Evolutionary conservation across 2,113 vertebrate genomes (phyloP).

Genomic region (Cinclus mexicanus): DNA sequence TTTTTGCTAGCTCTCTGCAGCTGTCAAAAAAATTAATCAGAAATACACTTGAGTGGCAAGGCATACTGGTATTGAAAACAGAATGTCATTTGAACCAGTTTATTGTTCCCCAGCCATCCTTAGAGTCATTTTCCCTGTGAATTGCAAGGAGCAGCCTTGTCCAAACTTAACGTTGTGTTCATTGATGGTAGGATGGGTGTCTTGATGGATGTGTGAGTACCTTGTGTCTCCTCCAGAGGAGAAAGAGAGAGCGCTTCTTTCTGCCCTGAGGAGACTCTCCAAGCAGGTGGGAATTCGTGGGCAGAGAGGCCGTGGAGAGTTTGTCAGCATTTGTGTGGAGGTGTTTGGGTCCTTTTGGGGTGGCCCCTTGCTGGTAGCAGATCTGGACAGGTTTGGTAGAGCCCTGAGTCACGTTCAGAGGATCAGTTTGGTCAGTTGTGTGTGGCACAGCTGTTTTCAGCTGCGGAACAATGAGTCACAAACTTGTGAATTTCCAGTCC

Average conservation of each 20-base stretch:
- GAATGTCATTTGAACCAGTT: background rate
- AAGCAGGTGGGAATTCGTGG: background rate
- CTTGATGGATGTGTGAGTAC: background rate
- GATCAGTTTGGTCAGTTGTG: background rate
- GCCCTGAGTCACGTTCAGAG: background rate
- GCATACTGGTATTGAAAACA: background rate
- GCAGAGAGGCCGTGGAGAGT: fast-evolving
- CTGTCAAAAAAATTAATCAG: background rate
- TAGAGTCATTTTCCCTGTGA: background rate
- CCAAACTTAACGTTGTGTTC: fast-evolving
- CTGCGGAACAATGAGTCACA: background rate
- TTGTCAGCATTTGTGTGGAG: fast-evolving
- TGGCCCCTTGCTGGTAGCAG: background rate
- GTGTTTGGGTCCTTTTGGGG: fast-evolving
- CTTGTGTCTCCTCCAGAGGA: no score
- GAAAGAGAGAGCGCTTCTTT: background rate
- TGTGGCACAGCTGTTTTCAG: background rate
- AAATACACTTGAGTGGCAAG: background rate
- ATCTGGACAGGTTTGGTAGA: background rate
- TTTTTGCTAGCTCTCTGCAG: background rate
- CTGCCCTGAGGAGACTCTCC: background rate
- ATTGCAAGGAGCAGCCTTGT: background rate
- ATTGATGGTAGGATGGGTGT: background rate
- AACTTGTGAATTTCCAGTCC: slow-evolving; percentile 49
- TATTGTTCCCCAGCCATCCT: background rate